Conservation (phyloP, 1,140 invertebrate genomes). For the Calephelis virginiensis region DNA sequence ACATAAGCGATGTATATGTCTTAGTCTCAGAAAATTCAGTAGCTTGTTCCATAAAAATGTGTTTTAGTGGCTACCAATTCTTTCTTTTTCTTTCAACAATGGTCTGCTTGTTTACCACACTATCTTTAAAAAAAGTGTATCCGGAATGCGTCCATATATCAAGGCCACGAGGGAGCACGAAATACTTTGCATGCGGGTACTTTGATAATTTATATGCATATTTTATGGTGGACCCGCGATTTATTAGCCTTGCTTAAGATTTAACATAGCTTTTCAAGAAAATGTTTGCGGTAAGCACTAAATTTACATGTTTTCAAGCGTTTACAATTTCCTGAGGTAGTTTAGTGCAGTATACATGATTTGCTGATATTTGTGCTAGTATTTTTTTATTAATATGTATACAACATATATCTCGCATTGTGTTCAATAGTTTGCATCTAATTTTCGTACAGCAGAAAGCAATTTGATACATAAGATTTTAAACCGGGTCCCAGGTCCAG, state of each 20-base stretch:
- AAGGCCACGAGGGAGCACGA: neutral
- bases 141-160: neutral
- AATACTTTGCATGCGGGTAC: conserved; percentile 26
- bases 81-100: neutral
- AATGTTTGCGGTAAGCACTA: conserved; percentile 17
- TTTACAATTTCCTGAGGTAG: neutral
- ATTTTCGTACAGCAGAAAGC: no score
- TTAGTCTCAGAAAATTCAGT: no score
- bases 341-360: neutral
- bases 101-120: no score
- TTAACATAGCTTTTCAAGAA: conserved; percentile 28
- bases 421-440: no score
- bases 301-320: conserved; percentile 8
- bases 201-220: conserved; percentile 46
- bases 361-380: no score
- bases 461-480: no score
- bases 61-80: no score
- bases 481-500: no score
- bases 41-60: no score
- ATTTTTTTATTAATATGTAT: no score
- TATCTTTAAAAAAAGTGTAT: neutral
- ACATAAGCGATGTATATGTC: no score
- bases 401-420: no score
- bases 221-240: conserved; percentile 36
- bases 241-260: conserved; percentile 35